Evolutionary conservation across 2,888 invertebrate genomes (phyloP).

Genomic region (Hyles lineata): DNA sequence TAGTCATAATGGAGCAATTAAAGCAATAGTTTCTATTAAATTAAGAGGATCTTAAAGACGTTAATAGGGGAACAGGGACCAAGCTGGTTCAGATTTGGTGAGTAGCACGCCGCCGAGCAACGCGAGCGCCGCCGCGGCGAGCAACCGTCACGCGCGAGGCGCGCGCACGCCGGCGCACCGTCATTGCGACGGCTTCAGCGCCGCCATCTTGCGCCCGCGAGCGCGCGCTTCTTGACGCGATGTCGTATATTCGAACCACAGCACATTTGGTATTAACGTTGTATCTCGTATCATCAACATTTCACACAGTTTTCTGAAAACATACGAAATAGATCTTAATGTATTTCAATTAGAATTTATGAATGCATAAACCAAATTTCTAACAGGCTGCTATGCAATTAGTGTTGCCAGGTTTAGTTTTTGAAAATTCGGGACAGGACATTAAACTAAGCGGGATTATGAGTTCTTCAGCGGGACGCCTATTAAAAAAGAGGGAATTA

Average conservation of each 20-base stretch:
- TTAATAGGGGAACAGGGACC: slow-evolving; percentile 52
- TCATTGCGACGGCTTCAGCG: slow-evolving; percentile 92
- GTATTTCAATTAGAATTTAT: background rate
- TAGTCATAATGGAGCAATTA: slow-evolving; percentile 18
- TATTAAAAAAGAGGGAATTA: too few relatives aligned
- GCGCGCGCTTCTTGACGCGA: slow-evolving; percentile 93
- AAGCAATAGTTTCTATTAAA: background rate
- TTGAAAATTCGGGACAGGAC: too few relatives aligned
- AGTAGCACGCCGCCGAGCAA: slow-evolving; percentile 68
- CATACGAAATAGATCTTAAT: slow-evolving; percentile 28
- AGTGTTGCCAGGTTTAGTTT: too few relatives aligned
- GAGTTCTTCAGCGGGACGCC: too few relatives aligned
- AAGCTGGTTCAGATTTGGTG: slow-evolving; percentile 54
- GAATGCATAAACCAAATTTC: background rate
- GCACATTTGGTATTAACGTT: slow-evolving; percentile 94
- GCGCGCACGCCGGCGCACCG: slow-evolving; percentile 84
- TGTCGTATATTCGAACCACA: slow-evolving; percentile 97
- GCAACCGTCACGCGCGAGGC: slow-evolving; percentile 78
- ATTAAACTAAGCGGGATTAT: too few relatives aligned
- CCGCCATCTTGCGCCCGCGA: slow-evolving; percentile 91
- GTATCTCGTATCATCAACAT: slow-evolving; percentile 94
- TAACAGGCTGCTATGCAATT: too few relatives aligned
- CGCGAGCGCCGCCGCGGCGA: slow-evolving; percentile 69
- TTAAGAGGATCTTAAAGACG: background rate
- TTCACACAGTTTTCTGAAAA: slow-evolving; percentile 92